Percentiles rank a stretch among this genome's conserved stretches.
Conservation (phyloP, 2,797 vertebrate species). For the Brachyalestes nurse region DNA sequence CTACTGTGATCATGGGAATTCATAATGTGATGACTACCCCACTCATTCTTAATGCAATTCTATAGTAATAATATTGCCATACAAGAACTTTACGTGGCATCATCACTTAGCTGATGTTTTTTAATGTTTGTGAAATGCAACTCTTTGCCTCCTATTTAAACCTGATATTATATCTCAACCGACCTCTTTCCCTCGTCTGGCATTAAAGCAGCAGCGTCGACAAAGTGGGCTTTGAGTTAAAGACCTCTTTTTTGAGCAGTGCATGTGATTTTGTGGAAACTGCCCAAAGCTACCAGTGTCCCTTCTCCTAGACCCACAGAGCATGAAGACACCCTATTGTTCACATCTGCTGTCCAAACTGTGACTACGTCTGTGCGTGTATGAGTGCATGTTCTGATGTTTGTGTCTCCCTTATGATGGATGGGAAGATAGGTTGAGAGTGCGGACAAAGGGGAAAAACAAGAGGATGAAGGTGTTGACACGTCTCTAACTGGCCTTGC, state of each 20-base stretch:
- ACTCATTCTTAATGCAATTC: too few species aligned
- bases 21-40: too few species aligned
- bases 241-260: conserved; percentile 33
- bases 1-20: too few species aligned
- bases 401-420: conserved; percentile 12
- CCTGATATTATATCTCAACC: background rate
- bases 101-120: background rate
- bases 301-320: conserved; percentile 34
- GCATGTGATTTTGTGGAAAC: conserved; percentile 56
- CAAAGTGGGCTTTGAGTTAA: conserved; percentile 22
- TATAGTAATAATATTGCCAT: too few species aligned
- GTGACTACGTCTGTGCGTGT: background rate
- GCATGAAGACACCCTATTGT: conserved; percentile 57
- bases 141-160: background rate
- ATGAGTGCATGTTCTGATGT: background rate
- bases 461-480: conserved; percentile 9
- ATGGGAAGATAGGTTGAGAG: background rate
- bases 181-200: background rate
- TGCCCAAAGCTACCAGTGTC: conserved; percentile 43
- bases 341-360: conserved; percentile 37
- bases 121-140: background rate
- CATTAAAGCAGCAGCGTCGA: background rate
- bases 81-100: too few species aligned
- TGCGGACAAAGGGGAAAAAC: conserved; percentile 1
- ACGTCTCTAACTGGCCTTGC: conserved; percentile 21